Percentiles rank a stretch among this genome's conserved stretches.
Conservation (phyloP, 2,888 invertebrate genomes). For the Troglohyphantes excavatus region DNA sequence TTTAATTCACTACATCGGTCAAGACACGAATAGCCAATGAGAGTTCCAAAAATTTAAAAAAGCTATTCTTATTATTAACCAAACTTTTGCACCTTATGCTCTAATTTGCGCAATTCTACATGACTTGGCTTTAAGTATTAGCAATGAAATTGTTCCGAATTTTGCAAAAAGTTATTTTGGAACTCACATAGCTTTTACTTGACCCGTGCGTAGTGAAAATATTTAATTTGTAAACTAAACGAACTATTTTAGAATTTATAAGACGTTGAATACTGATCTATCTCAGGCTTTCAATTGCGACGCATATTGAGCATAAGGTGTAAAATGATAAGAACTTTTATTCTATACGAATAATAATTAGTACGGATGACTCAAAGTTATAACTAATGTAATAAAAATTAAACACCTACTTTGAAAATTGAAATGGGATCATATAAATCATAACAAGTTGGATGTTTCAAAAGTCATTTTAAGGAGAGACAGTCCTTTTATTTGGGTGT, state of each 20-base stretch:
- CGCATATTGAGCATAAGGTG: conserved; percentile 61
- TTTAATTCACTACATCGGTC: conserved; percentile 49
- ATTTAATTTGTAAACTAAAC: background rate
- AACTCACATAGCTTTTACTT: conserved; percentile 51
- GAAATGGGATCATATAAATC: background rate
- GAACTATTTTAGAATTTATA: background rate
- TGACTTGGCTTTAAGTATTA: background rate
- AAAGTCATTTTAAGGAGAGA: too few species aligned
- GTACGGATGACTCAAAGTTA: background rate
- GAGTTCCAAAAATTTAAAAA: conserved; percentile 51
- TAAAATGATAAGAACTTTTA: conserved; percentile 8
- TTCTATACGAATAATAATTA: background rate
- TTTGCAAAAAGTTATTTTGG: conserved; percentile 8
- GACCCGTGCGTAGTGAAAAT: conserved; percentile 46
- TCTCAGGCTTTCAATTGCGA: background rate
- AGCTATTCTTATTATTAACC: background rate
- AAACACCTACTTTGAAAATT: background rate
- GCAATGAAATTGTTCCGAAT: background rate
- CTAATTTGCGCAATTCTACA: background rate
- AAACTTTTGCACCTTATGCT: conserved; percentile 69
- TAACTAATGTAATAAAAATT: background rate
- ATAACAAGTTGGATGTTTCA: too few species aligned
- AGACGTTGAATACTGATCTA: background rate
- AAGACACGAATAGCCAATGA: conserved; percentile 42
- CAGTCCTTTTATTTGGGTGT: too few species aligned